phyloP scores from a whole-genome alignment of 2,888 invertebrate genomes.

The Deilephila elpenor region DNA sequence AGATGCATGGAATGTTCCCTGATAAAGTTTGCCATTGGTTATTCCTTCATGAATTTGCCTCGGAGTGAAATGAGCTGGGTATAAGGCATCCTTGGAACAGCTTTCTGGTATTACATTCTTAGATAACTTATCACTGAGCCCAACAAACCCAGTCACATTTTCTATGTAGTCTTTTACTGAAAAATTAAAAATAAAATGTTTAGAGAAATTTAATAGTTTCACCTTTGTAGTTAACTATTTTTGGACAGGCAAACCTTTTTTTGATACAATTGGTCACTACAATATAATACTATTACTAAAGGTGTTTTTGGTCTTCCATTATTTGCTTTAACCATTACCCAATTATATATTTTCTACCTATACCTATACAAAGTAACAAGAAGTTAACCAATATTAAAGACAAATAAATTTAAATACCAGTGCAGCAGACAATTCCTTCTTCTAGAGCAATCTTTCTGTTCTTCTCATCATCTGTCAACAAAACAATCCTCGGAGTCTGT shows the following conservation, averaged over 20 bases:
- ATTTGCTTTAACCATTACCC: no score
- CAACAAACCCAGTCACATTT: conserved; percentile 87
- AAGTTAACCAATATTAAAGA: not conserved
- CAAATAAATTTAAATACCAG: conserved; percentile 78
- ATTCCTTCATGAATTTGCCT: conserved; percentile 92
- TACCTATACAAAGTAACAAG: conserved; percentile 6
- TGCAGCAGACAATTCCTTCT: conserved; percentile 88
- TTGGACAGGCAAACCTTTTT: no score
- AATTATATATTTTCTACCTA: no score
- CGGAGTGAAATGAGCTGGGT: conserved; percentile 93
- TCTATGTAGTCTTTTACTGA: conserved; percentile 91
- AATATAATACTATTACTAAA: no score
- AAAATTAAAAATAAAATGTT: conserved; percentile 45
- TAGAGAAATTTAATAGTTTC: no score
- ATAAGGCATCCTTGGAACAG: conserved; percentile 87
- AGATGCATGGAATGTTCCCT: conserved; percentile 94
- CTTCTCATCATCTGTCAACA: conserved; percentile 93
- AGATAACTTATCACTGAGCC: conserved; percentile 92
- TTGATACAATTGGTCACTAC: no score
- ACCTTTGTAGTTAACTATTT: no score
- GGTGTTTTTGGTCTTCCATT: no score
- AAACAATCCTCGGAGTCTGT: conserved; percentile 85
- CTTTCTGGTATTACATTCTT: conserved; percentile 87
- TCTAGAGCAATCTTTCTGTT: conserved; percentile 89
- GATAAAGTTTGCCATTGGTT: conserved; percentile 89